phyloP scores from a whole-genome alignment of 2,888 invertebrate genomes.

The Drosophila limbata region DNA sequence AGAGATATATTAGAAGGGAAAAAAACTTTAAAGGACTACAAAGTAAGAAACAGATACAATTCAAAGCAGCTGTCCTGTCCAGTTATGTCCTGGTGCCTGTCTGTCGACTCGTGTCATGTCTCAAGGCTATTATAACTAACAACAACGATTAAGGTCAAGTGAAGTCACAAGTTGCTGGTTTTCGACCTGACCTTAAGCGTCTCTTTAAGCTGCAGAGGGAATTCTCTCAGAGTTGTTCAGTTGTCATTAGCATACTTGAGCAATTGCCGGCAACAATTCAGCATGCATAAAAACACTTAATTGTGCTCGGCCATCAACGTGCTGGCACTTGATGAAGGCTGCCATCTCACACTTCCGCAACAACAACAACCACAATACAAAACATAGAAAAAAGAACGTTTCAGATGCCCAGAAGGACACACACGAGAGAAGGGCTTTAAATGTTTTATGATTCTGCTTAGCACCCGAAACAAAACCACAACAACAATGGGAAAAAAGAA shows the following conservation, averaged over 20 bases:
- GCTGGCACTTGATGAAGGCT: constrained; percentile 64
- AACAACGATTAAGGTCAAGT: constrained; percentile 53
- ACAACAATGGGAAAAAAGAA: constrained; percentile 3
- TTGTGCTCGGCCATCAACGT: constrained; percentile 73
- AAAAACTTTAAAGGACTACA: constrained; percentile 10
- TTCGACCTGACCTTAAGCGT: neutral
- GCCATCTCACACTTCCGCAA: constrained; percentile 1
- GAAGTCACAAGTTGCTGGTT: constrained; percentile 5
- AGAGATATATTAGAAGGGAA: constrained; percentile 17
- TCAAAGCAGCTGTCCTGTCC: constrained; percentile 6
- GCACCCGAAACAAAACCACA: constrained; percentile 23
- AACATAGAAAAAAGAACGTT: constrained; percentile 6
- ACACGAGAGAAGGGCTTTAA: constrained; percentile 41
- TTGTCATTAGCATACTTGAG: constrained; percentile 76
- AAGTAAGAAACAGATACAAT: constrained; percentile 8
- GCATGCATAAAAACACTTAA: constrained; percentile 78
- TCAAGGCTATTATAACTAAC: constrained; percentile 36
- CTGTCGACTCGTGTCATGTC: constrained; percentile 35
- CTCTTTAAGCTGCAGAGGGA: constrained; percentile 24
- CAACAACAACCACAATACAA: constrained; percentile 4
- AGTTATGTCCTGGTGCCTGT: constrained; percentile 20
- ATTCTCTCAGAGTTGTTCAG: constrained; percentile 4
- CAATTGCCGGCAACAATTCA: constrained; percentile 65
- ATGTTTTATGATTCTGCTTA: constrained; percentile 58
- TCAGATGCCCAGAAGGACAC: constrained; percentile 37